Evolutionary conservation across 2,888 invertebrate genomes (phyloP).

Genomic region (Carcina quercana): DNA sequence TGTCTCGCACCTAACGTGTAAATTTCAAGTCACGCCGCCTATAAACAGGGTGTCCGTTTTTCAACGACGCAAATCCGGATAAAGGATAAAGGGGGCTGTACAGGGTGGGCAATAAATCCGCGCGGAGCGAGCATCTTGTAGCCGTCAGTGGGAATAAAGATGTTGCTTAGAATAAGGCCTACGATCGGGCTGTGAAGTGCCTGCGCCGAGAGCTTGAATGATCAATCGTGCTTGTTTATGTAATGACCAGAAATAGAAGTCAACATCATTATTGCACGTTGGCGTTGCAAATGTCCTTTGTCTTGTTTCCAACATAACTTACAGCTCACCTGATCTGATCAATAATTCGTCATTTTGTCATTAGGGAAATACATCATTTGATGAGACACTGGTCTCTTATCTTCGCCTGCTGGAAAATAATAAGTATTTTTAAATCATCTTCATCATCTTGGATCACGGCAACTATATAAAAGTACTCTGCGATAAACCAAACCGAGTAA

Average conservation of each 20-base stretch:
- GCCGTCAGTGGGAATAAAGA: slow-evolving; percentile 55
- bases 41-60: slow-evolving; percentile 33
- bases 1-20: slow-evolving; percentile 24
- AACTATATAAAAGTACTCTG: too few species aligned
- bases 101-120: slow-evolving; percentile 42
- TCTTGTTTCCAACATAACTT: background rate
- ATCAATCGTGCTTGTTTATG: background rate
- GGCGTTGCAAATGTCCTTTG: background rate
- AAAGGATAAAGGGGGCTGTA: slow-evolving; percentile 28
- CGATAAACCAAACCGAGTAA: too few species aligned
- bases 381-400: too few species aligned
- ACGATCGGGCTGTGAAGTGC: slow-evolving; percentile 21
- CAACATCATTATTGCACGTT: background rate
- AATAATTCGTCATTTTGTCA: background rate
- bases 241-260: background rate
- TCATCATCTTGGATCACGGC: too few species aligned
- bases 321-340: background rate
- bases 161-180: slow-evolving; percentile 41
- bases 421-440: too few species aligned
- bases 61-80: slow-evolving; percentile 23
- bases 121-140: slow-evolving; percentile 42
- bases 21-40: slow-evolving; percentile 26
- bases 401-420: too few species aligned
- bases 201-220: slow-evolving; percentile 14
- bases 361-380: background rate